Conservation (phyloP, 1,140 invertebrate species). For the Formica exsecta region DNA sequence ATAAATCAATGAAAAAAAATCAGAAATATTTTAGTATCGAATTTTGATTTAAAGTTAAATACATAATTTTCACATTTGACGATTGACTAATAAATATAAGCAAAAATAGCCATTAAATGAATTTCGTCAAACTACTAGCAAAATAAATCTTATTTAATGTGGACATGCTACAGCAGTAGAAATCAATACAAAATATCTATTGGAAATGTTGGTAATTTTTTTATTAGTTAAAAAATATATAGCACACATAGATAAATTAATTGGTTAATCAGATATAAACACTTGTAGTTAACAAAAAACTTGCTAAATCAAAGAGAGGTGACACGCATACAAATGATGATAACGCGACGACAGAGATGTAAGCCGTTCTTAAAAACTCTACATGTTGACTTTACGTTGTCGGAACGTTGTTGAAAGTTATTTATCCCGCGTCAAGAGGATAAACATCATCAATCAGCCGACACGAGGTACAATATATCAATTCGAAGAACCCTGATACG, state of each 20-base stretch:
- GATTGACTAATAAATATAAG: background rate
- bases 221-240: background rate
- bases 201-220: background rate
- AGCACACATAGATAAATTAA: background rate
- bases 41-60: too few species aligned
- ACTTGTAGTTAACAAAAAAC: background rate
- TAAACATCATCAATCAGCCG: conserved; percentile 35
- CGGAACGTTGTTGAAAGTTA: background rate
- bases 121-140: background rate
- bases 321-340: background rate
- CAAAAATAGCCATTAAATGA: background rate
- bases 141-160: conserved; percentile 26
- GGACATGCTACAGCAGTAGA: background rate
- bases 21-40: too few species aligned
- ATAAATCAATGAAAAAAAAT: background rate
- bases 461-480: conserved; percentile 10
- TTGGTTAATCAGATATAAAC: background rate
- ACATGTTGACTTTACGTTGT: background rate
- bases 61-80: too few species aligned
- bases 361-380: background rate
- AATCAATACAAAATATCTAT: conserved; percentile 3
- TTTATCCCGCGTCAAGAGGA: background rate
- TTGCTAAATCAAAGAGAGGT: background rate
- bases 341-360: background rate
- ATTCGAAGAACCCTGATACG: background rate